Conservation (phyloP, 2,888 invertebrate species). For the Mamestra brassicae region DNA sequence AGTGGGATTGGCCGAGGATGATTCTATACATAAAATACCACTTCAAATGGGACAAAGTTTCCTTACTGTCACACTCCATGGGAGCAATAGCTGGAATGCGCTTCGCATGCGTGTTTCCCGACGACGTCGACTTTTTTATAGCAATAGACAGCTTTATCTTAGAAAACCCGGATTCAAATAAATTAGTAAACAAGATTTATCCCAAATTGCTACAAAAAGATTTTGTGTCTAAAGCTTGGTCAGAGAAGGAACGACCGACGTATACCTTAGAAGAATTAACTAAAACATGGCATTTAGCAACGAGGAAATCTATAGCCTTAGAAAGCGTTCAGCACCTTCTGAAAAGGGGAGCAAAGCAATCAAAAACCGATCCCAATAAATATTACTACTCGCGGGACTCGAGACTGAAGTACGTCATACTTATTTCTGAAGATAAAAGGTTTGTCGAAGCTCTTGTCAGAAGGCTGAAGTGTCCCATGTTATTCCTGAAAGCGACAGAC, state of each 20-base stretch:
- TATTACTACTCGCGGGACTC: constrained; percentile 92
- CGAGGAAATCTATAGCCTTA: constrained; percentile 89
- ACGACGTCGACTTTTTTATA: constrained; percentile 90
- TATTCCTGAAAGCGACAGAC: constrained; percentile 91
- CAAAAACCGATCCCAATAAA: constrained; percentile 89
- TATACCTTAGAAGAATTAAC: constrained; percentile 92
- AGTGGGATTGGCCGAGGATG: constrained; percentile 82
- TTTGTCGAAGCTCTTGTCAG: constrained; percentile 90
- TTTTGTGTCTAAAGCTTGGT: constrained; percentile 77
- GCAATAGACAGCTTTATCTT: constrained; percentile 88
- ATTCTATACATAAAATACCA: constrained; percentile 92
- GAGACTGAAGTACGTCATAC: constrained; percentile 90
- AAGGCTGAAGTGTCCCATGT: constrained; percentile 91
- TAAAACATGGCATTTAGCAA: constrained; percentile 89
- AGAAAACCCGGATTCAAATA: constrained; percentile 82
- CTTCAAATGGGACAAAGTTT: constrained; percentile 93
- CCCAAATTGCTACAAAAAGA: constrained; percentile 86
- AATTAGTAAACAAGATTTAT: constrained; percentile 77
- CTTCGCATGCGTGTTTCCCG: constrained; percentile 92
- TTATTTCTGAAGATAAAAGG: constrained; percentile 88
- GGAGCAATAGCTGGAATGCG: constrained; percentile 91
- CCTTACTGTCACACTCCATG: constrained; percentile 93
- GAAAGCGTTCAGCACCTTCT: constrained; percentile 90
- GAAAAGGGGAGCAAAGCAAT: constrained; percentile 90
- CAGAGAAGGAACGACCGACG: constrained; percentile 89